Evolutionary conservation across 1,140 invertebrate genomes (phyloP).

Genomic region (Drosophila ananassae): DNA sequence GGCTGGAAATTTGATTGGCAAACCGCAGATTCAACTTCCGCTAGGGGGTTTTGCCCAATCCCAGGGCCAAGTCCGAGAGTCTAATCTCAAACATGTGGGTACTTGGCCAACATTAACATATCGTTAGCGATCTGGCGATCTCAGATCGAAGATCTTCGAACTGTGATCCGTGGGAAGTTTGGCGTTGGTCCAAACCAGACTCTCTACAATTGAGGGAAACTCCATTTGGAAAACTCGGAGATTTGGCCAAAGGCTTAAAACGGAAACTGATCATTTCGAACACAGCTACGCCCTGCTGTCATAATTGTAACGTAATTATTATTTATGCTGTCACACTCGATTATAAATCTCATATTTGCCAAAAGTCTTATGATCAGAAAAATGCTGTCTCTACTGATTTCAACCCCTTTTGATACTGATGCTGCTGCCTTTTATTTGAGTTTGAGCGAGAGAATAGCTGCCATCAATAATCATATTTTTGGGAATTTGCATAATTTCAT

Average conservation of each 20-base stretch:
- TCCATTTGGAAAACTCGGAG: slow-evolving; percentile 46
- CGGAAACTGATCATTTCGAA: slow-evolving; percentile 31
- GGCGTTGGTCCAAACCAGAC: slow-evolving; percentile 33
- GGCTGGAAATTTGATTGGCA: slow-evolving; percentile 46
- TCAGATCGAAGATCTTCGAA: slow-evolving; percentile 11
- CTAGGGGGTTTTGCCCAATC: slow-evolving; percentile 65
- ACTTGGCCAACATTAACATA: slow-evolving; percentile 62
- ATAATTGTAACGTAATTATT: slow-evolving; percentile 80
- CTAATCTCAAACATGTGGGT: slow-evolving; percentile 79
- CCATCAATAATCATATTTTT: slow-evolving; percentile 52
- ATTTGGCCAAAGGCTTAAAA: slow-evolving; percentile 45
- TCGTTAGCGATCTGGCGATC: slow-evolving; percentile 55
- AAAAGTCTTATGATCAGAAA: slow-evolving; percentile 48
- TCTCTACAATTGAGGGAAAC: slow-evolving; percentile 49
- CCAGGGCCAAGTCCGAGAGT: slow-evolving; percentile 25
- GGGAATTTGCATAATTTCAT: slow-evolving; percentile 78
- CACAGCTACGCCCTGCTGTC: slow-evolving; percentile 38
- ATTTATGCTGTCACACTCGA: slow-evolving; percentile 73
- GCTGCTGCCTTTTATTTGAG: slow-evolving; percentile 5
- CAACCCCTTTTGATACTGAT: slow-evolving; percentile 49
- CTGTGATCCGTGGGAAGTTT: slow-evolving; percentile 79
- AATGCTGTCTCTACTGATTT: neutral
- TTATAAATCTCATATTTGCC: slow-evolving; percentile 71
- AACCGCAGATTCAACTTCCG: slow-evolving; percentile 66
- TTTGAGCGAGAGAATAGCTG: neutral